Evolutionary conservation across 2,888 invertebrate genomes (phyloP).

Genomic region (Heteromyza rotundicornis): DNA sequence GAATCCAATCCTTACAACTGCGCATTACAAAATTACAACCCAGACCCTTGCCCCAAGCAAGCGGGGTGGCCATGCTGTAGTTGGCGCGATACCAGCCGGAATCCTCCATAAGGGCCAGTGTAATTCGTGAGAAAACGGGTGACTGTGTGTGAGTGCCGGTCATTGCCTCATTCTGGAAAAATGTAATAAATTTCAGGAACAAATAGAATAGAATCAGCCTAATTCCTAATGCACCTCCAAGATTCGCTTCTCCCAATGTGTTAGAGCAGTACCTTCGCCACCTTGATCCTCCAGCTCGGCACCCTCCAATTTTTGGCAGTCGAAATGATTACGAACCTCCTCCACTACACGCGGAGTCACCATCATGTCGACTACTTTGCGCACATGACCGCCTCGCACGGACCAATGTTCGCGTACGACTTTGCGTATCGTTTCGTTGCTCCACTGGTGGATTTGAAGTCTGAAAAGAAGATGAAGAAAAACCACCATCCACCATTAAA

Average conservation of each 20-base stretch:
- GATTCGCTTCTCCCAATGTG: constrained; percentile 98
- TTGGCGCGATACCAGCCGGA: constrained; percentile 97
- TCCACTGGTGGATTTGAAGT: constrained; percentile 93
- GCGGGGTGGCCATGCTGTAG: constrained; percentile 83
- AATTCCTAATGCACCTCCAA: constrained; percentile 76
- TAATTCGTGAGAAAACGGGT: constrained; percentile 93
- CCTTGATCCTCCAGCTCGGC: constrained; percentile 99
- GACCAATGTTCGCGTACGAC: constrained; percentile 77
- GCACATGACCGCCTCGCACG: constrained; percentile 77
- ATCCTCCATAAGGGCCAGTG: constrained; percentile 96
- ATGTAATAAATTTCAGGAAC: too few species aligned
- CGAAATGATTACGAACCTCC: constrained; percentile 87
- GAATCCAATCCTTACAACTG: constrained; percentile 97
- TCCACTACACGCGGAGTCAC: constrained; percentile 89
- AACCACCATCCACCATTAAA: too few species aligned
- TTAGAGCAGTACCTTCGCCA: constrained; percentile 93
- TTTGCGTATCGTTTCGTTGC: constrained; percentile 82
- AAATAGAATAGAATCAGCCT: not conserved
- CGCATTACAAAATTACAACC: constrained; percentile 94
- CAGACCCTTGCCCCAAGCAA: constrained; percentile 88
- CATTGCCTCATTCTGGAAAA: constrained; percentile 99
- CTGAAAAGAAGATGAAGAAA: too few species aligned
- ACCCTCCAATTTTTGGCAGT: constrained; percentile 86
- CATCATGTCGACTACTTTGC: constrained; percentile 80
- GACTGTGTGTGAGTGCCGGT: constrained; percentile 99